Conservation (phyloP, 2,888 invertebrate genomes). For the Stenolophus ochropezus region DNA sequence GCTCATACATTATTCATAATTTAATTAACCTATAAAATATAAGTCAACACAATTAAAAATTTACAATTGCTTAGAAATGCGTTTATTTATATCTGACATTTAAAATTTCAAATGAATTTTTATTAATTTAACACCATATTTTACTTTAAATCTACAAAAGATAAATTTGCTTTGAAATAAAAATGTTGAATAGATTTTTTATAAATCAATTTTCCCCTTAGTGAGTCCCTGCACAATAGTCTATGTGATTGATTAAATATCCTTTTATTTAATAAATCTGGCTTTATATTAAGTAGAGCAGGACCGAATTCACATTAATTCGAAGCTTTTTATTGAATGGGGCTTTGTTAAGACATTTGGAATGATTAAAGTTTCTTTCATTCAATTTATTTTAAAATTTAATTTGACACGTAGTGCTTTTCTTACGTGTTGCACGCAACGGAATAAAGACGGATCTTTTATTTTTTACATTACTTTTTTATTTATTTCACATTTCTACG, state of each 20-base stretch:
- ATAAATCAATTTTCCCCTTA: neutral
- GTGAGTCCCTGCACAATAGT: neutral
- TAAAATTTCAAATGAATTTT: too few species aligned
- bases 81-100: neutral
- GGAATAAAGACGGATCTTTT: neutral
- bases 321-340: neutral
- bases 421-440: constrained; percentile 26
- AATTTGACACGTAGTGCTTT: neutral
- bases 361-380: constrained; percentile 27
- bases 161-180: too few species aligned
- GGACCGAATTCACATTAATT: neutral
- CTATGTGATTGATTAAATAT: neutral
- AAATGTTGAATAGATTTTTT: neutral
- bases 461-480: neutral
- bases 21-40: neutral
- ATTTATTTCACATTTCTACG: neutral
- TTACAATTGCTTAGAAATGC: neutral
- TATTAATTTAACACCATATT: too few species aligned
- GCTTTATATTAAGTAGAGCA: neutral
- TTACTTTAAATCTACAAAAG: too few species aligned
- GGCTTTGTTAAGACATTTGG: constrained; percentile 14
- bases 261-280: neutral
- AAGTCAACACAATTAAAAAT: neutral
- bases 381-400: constrained; percentile 29
- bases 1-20: neutral